Base-by-base conservation (phyloP, 2,888 invertebrate species). In the Cosmia pyralina region DNA sequence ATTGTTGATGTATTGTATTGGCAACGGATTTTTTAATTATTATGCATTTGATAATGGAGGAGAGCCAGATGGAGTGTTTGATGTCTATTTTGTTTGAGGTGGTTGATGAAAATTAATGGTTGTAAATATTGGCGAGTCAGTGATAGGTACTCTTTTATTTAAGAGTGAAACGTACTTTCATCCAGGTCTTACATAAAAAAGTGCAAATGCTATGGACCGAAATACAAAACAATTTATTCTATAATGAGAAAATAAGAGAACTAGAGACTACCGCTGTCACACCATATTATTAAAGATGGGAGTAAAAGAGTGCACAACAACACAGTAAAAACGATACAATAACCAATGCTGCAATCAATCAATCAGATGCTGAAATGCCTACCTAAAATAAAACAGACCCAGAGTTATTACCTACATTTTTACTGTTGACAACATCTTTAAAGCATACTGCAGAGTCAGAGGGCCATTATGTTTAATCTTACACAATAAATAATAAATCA, bases 1-100 rank as follows among this genome's bases (percentile, higher is more conserved):
- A 93, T 93, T 95, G 95, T 94, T 94, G 90, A 91, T 90, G 93
- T 92, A 95, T 96, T 95, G 95, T 95, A 93, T 94, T 93, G 93
- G 92, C 88, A 88, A 67, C 11, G 69, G 75, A 80, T 88, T 87
- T 90, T 90, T 90, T 91, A 90, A 92, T 92, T 90, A 89, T 86
- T 85, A 92, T 92, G 90, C 88, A 87, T 82, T 91, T 91, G 91
- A 91, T 90, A 79, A 93, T 95, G 95, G 95, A 90, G 62, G 64
- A 68, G 72, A 67, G 93, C 96, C 95, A 96, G 78, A 80, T 82
- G 72, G 28, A 75, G 58, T 64, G 62, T 60, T 69, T 68, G 65
- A 60, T 64, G 62, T 65, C 75, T 85, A 80, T 81, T 78, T 81
- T 81, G 41, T 53, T 87, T 85, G 79, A 85, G 2, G 82, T 85